A percentile compares a stretch with the other conserved stretches of the same genome.
phyloP scores from a whole-genome alignment of 1,140 invertebrate genomes.

The Adoxophyes honmai region DNA sequence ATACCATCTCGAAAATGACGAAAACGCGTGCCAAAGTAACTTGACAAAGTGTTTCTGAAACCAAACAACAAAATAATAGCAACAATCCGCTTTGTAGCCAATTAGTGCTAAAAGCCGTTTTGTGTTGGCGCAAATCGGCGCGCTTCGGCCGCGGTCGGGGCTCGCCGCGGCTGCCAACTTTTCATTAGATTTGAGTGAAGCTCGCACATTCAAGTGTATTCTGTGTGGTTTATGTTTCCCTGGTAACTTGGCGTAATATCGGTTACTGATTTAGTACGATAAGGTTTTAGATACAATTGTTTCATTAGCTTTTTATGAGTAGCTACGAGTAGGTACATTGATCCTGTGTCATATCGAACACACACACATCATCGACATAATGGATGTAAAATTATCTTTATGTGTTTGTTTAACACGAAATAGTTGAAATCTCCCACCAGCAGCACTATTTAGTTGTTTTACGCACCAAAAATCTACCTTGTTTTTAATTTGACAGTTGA shows the following conservation, averaged over 20 bases:
- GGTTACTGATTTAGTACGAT: not conserved
- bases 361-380: no score
- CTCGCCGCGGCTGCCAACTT: not conserved
- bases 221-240: not conserved
- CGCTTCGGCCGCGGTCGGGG: no score
- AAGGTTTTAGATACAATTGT: not conserved
- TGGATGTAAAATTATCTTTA: no score
- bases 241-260: not conserved
- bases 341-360: no score
- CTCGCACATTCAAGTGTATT: no score
- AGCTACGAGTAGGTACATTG: no score
- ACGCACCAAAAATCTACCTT: no score
- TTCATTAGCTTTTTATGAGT: not conserved
- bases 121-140: not conserved
- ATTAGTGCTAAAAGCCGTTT: slow-evolving; percentile 7
- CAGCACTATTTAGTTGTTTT: no score
- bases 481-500: no score
- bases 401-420: no score
- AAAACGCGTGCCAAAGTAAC: not conserved
- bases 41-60: not conserved
- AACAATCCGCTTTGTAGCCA: not conserved
- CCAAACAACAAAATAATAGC: not conserved
- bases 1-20: no score
- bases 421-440: no score
- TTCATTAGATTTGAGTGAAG: slow-evolving; percentile 8